phyloP scores from a whole-genome alignment of 2,888 invertebrate species.

The Eueremaeus valkanovi region DNA sequence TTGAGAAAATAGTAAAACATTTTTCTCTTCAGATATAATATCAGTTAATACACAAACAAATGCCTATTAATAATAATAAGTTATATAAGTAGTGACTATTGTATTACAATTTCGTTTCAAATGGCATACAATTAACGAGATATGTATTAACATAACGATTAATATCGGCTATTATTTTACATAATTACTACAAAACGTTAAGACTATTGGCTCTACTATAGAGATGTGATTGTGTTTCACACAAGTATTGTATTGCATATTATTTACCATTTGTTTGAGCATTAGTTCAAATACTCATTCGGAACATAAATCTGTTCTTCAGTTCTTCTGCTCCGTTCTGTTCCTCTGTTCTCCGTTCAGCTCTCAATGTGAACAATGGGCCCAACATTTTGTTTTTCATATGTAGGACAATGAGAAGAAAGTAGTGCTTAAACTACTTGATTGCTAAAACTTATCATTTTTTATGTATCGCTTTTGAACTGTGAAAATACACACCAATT shows the following conservation, averaged over 20 bases:
- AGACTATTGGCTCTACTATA: not conserved
- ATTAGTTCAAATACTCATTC: not conserved
- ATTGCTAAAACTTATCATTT: not conserved
- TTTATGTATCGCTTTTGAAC: not conserved
- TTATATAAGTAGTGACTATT: not conserved
- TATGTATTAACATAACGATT: not conserved
- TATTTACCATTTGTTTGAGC: constrained; percentile 22
- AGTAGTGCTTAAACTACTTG: constrained; percentile 14
- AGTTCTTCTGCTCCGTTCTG: not conserved
- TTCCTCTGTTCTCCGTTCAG: not conserved
- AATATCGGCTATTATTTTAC: constrained; percentile 5
- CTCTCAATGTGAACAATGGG: constrained; percentile 14
- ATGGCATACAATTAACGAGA: constrained; percentile 6
- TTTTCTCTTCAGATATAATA: not conserved
- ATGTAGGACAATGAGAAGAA: constrained; percentile 33
- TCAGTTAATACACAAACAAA: not conserved
- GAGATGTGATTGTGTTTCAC: not conserved
- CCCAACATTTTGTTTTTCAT: constrained; percentile 17
- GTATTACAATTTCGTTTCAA: not conserved
- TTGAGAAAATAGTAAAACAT: constrained; percentile 5
- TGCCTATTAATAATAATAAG: constrained; percentile 15
- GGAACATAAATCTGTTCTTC: not conserved
- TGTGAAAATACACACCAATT: not conserved
- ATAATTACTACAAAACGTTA: not conserved
- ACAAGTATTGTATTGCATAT: not conserved